A percentile compares a stretch with the other conserved stretches of the same genome.
phyloP scores from a whole-genome alignment of 2,888 invertebrate genomes.

The Linyphia triangularis region DNA sequence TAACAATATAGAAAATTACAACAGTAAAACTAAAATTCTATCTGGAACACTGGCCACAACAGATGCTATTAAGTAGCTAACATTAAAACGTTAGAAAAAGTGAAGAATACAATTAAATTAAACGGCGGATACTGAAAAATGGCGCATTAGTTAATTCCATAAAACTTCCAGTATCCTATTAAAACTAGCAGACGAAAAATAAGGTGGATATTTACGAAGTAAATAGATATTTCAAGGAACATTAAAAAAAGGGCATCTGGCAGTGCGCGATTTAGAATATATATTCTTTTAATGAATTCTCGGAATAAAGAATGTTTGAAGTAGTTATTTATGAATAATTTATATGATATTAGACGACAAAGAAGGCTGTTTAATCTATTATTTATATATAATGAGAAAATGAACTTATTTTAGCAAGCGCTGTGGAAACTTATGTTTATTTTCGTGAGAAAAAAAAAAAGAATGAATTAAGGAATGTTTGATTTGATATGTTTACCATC shows the following conservation, averaged over 20 bases:
- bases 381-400: background rate
- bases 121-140: background rate
- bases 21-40: background rate
- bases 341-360: background rate
- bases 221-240: background rate
- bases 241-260: background rate
- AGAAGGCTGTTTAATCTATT: background rate
- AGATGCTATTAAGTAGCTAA: background rate
- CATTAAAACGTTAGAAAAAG: background rate
- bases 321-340: background rate
- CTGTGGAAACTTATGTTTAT: background rate
- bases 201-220: constrained; percentile 3
- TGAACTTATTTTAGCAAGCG: background rate
- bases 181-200: background rate
- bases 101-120: constrained; percentile 3
- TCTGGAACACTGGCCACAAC: background rate
- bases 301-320: background rate
- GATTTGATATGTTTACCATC: too few relatives aligned
- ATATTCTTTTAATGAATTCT: background rate
- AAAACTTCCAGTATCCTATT: background rate
- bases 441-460: background rate
- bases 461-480: too few relatives aligned
- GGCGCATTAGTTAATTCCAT: background rate
- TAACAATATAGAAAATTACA: background rate
- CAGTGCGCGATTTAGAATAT: background rate